Conservation (phyloP, 1,140 invertebrate species). For the Scaptomyza graminum region DNA sequence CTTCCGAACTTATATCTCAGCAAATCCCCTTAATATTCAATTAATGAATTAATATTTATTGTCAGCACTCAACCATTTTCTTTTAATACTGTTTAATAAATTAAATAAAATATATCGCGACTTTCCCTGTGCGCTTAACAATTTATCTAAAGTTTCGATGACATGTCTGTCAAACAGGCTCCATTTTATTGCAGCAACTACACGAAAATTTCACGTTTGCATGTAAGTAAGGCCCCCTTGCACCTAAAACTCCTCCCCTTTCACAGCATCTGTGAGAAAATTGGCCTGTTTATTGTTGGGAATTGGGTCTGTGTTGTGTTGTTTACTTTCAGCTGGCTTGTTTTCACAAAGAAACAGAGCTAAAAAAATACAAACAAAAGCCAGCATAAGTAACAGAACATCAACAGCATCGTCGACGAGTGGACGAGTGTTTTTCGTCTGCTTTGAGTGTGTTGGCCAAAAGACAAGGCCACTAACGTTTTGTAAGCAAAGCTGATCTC, state of each 20-base stretch:
- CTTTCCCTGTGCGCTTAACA: slow-evolving; percentile 25
- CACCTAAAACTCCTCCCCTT: not conserved
- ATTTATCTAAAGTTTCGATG: not conserved
- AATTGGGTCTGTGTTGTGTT: slow-evolving; percentile 73
- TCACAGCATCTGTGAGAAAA: slow-evolving; percentile 61
- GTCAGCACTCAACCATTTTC: too few species aligned
- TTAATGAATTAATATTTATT: not conserved
- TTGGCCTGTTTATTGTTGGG: slow-evolving; percentile 68
- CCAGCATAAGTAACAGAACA: slow-evolving; percentile 29
- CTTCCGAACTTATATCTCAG: too few species aligned
- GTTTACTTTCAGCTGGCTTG: slow-evolving; percentile 72
- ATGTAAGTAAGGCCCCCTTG: slow-evolving; percentile 43
- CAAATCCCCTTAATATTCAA: too few species aligned
- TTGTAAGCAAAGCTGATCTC: slow-evolving; percentile 10
- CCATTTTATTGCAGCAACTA: slow-evolving; percentile 55
- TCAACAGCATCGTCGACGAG: slow-evolving; percentile 49
- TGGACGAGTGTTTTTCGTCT: not conserved
- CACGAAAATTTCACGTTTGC: slow-evolving; percentile 58
- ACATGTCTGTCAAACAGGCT: slow-evolving; percentile 21
- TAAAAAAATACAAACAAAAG: slow-evolving; percentile 49
- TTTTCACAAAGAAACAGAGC: slow-evolving; percentile 43
- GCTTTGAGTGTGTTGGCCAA: slow-evolving; percentile 10
- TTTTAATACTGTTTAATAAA: not conserved
- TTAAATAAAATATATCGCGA: not conserved
- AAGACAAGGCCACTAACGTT: slow-evolving; percentile 62